These are phyloP conservation scores for Scaptomyza cyrtandrae DNA, from an alignment of 2,888 invertebrate species.

Conservation along the genomic window DNA sequence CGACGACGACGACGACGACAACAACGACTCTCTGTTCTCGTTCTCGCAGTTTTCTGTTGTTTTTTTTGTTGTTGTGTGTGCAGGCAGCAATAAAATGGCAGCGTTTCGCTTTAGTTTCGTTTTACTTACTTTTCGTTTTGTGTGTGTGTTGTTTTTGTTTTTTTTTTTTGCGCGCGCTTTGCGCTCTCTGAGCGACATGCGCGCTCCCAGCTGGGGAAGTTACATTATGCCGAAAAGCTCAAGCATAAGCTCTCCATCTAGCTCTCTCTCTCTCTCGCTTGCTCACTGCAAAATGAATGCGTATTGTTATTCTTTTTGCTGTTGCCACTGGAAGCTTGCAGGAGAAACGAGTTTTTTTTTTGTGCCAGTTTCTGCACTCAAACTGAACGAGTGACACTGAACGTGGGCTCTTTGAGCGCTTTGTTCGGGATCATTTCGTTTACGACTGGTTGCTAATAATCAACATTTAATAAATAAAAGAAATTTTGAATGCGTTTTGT, in stretches of 20 bases:
- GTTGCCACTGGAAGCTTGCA: slow-evolving; percentile 56
- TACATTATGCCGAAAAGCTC: slow-evolving; percentile 41
- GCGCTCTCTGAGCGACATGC: slow-evolving; percentile 46
- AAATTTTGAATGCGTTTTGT: slow-evolving; percentile 16
- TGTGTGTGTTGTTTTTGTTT: background rate
- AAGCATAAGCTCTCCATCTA: slow-evolving; percentile 20
- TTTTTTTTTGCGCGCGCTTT: slow-evolving; percentile 43
- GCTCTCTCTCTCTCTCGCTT: slow-evolving; percentile 12
- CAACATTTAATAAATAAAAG: slow-evolving; percentile 61
- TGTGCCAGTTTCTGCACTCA: slow-evolving; percentile 36
- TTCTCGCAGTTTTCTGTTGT: slow-evolving; percentile 41
- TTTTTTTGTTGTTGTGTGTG: slow-evolving; percentile 38
- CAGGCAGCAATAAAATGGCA: slow-evolving; percentile 50
- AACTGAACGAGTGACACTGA: slow-evolving; percentile 12
- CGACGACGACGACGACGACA: slow-evolving; percentile 39
- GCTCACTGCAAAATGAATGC: slow-evolving; percentile 66
- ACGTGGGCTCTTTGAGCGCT: slow-evolving; percentile 34
- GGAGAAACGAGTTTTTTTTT: slow-evolving; percentile 66
- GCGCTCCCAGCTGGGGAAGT: slow-evolving; percentile 51
- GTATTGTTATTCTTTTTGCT: slow-evolving; percentile 50
- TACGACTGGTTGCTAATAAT: slow-evolving; percentile 37
- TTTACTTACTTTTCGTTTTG: slow-evolving; percentile 3
- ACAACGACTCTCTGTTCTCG: slow-evolving; percentile 28
- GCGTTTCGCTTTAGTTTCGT: slow-evolving; percentile 18
- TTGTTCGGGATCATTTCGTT: slow-evolving; percentile 28